phyloP scores from a whole-genome alignment of 1,140 invertebrate genomes.

The Lasioglossum baleicum region DNA sequence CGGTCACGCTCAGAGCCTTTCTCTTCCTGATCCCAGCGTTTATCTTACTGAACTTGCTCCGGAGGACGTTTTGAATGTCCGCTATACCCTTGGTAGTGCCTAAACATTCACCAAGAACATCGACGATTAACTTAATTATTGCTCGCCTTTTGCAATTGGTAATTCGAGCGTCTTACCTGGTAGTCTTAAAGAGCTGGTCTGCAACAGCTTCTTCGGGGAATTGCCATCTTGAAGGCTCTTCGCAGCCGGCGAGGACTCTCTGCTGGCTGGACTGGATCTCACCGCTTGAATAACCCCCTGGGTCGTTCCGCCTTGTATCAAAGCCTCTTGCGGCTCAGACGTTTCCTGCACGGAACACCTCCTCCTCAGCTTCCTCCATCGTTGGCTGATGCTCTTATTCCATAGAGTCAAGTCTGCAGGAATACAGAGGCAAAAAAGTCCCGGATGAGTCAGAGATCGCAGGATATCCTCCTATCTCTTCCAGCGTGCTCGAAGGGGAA shows the following conservation, averaged over 20 bases:
- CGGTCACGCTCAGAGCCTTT: conserved; percentile 84
- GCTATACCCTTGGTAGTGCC: conserved; percentile 75
- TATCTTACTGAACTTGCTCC: conserved; percentile 84
- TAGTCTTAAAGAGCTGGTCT: conserved; percentile 82
- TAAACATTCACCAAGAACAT: conserved; percentile 21
- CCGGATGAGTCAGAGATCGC: not conserved
- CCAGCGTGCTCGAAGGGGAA: not conserved
- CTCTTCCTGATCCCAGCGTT: conserved; percentile 84
- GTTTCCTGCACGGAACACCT: conserved; percentile 84
- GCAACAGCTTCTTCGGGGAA: conserved; percentile 80
- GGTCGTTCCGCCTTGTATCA: conserved; percentile 70
- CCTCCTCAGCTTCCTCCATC: conserved; percentile 85
- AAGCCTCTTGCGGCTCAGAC: conserved; percentile 77
- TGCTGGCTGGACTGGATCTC: conserved; percentile 75
- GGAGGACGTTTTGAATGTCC: conserved; percentile 83
- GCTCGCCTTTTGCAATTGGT: not conserved
- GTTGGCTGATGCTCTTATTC: conserved; percentile 87
- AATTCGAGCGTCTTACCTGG: conserved; percentile 73
- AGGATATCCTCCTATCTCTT: conserved; percentile 3
- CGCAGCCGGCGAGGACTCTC: conserved; percentile 75
- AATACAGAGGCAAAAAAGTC: conserved; percentile 11
- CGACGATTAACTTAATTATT: not conserved
- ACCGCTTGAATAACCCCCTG: conserved; percentile 72
- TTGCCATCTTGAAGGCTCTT: conserved; percentile 68
- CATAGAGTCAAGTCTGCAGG: conserved; percentile 85